Evolutionary conservation across 2,113 vertebrate genomes (phyloP).

Genomic region (Ptyas mucosa): DNA sequence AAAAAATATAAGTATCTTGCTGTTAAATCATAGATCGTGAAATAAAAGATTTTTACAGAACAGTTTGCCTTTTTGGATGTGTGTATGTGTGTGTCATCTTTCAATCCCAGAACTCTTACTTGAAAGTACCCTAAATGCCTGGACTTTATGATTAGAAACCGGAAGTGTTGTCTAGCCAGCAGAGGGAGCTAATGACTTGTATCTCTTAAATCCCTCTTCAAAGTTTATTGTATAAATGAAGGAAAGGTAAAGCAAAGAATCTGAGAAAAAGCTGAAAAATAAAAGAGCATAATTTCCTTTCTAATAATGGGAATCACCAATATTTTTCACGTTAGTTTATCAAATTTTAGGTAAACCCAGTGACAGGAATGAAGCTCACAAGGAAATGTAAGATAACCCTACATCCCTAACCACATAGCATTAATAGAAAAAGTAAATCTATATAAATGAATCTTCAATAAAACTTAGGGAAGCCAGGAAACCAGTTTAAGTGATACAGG

Average conservation of each 20-base stretch:
- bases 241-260: not conserved
- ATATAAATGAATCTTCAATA: not conserved
- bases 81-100: not conserved
- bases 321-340: not conserved
- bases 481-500: not conserved
- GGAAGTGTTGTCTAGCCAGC: slow-evolving; percentile 20
- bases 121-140: not conserved
- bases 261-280: not conserved
- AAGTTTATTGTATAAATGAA: not conserved
- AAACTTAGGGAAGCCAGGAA: not conserved
- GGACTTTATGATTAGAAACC: not conserved
- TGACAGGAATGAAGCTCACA: not conserved
- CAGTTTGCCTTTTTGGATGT: not conserved
- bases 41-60: not conserved
- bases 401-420: not conserved
- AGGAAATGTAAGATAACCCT: not conserved
- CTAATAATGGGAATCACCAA: not conserved
- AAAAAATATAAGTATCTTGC: not conserved
- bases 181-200: slow-evolving; percentile 48
- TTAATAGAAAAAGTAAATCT: not conserved
- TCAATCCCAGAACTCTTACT: not conserved
- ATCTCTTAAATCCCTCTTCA: not conserved
- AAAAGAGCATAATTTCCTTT: not conserved
- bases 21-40: not conserved
- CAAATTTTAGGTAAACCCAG: not conserved